Conservation (phyloP, 2,113 vertebrate species). For the Macrotis lagotis region DNA sequence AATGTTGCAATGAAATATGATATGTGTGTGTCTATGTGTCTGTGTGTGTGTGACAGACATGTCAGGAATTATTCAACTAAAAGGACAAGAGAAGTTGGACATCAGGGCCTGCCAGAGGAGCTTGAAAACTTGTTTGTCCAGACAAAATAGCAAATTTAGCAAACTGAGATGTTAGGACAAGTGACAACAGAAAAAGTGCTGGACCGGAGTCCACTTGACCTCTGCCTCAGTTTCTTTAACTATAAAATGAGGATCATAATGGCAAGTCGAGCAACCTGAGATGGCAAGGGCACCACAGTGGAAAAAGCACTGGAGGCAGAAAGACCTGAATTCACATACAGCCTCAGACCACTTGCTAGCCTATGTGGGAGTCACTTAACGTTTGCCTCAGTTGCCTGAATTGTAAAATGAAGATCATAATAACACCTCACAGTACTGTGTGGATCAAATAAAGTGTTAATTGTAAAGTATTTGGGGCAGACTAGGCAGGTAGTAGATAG, state of each 20-base stretch:
- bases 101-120: not conserved
- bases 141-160: not conserved
- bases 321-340: not conserved
- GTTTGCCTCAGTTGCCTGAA: not conserved
- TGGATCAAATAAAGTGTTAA: no score
- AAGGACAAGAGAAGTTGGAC: not conserved
- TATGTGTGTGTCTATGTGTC: not conserved
- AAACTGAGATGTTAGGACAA: not conserved
- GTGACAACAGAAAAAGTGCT: no score
- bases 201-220: no score
- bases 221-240: no score
- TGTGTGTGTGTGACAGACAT: not conserved
- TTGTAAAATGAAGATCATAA: no score
- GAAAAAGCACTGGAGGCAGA: not conserved
- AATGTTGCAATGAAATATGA: not conserved
- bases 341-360: no score
- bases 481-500: no score
- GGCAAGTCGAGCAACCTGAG: not conserved
- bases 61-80: not conserved
- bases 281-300: not conserved
- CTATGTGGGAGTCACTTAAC: not conserved
- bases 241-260: no score
- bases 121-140: not conserved
- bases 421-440: no score
- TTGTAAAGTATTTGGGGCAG: no score